phyloP scores from a whole-genome alignment of 2,888 invertebrate genomes.

The Adela reaumurella region DNA sequence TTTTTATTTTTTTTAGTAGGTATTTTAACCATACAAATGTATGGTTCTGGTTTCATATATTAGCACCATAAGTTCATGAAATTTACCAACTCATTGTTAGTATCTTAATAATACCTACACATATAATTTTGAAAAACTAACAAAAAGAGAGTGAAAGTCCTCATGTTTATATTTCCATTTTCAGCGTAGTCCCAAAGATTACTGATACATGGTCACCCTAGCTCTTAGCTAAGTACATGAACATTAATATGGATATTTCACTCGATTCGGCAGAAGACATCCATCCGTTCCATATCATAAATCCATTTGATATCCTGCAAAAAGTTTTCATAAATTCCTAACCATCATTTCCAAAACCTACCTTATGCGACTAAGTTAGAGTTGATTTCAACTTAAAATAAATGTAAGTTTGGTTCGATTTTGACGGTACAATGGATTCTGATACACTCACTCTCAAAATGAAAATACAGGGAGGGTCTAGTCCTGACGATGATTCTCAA shows the following conservation, averaged over 20 bases:
- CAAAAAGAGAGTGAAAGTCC: no score
- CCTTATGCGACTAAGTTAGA: no score
- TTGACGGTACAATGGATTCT: neutral
- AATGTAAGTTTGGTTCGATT: neutral
- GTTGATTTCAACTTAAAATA: neutral
- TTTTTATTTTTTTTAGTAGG: no score
- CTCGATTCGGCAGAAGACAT: neutral
- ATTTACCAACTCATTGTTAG: no score
- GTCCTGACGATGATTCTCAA: neutral
- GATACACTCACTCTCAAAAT: neutral
- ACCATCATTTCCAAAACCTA: slow-evolving; percentile 7
- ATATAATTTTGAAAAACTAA: no score
- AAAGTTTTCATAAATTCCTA: neutral
- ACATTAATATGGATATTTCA: neutral
- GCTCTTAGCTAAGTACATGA: neutral
- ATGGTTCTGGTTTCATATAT: no score
- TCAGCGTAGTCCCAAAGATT: no score
- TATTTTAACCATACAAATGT: no score
- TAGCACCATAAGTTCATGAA: no score
- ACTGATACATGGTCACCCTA: neutral
- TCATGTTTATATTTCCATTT: no score
- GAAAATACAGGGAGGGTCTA: neutral
- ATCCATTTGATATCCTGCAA: neutral
- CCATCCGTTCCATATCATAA: neutral
- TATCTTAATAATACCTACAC: no score